Conservation (phyloP, 2,113 vertebrate species). For the Sinocyclocheilus grahami region DNA sequence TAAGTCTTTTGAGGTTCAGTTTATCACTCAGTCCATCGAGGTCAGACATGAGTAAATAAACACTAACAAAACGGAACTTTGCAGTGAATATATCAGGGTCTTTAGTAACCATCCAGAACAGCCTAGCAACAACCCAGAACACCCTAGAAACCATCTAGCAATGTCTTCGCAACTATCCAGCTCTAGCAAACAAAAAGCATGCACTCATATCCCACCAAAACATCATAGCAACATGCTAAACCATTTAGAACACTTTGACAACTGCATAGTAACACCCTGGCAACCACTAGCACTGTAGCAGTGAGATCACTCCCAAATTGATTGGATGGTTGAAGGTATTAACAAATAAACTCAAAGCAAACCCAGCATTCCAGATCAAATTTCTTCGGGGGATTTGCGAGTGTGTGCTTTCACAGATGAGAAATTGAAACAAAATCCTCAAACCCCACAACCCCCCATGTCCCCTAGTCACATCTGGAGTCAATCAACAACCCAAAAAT, state of each 20-base stretch:
- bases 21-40: neutral
- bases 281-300: neutral
- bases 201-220: too few species aligned
- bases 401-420: neutral
- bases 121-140: neutral
- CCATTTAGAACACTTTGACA: neutral
- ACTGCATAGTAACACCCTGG: neutral
- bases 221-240: neutral
- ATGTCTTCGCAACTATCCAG: neutral
- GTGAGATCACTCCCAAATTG: neutral
- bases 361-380: neutral
- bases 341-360: constrained; percentile 7
- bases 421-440: constrained; percentile 18
- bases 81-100: too few species aligned
- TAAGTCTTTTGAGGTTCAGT: neutral
- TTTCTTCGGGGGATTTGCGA: neutral
- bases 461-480: constrained; percentile 64
- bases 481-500: constrained; percentile 63
- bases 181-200: too few species aligned
- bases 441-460: neutral
- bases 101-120: neutral
- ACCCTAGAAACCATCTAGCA: neutral
- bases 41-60: neutral
- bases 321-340: neutral
- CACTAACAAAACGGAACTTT: neutral